Evolutionary conservation across 2,888 invertebrate genomes (phyloP).

Genomic region (Metacarcinus magister): DNA sequence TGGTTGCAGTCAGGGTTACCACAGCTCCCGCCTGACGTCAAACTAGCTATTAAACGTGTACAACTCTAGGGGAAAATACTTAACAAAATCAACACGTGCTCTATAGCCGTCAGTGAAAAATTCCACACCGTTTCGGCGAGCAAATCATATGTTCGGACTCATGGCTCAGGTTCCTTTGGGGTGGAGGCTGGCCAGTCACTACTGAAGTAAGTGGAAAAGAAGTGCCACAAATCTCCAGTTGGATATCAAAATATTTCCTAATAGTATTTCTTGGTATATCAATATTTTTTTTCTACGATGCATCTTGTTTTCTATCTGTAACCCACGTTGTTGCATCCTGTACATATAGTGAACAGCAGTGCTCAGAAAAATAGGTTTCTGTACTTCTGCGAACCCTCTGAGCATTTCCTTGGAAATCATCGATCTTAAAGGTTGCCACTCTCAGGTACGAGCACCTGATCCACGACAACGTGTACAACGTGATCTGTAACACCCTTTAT

Average conservation of each 20-base stretch:
- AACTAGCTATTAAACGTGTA: neutral
- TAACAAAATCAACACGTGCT: neutral
- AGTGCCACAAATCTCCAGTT: constrained; percentile 13
- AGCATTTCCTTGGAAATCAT: constrained; percentile 76
- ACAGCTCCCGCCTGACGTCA: neutral
- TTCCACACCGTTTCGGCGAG: neutral
- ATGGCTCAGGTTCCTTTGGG: neutral
- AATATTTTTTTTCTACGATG: neutral
- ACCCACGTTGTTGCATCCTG: neutral
- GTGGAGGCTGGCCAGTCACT: neutral
- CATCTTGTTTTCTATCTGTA: neutral
- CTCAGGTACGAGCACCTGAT: neutral
- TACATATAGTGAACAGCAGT: constrained; percentile 58
- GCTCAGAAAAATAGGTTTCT: constrained; percentile 70
- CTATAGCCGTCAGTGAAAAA: neutral
- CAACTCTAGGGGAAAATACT: neutral
- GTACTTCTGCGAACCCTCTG: constrained; percentile 74
- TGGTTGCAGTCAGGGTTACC: neutral
- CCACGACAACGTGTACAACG: neutral
- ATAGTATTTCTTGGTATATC: neutral
- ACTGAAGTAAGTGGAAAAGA: neutral
- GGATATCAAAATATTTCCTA: neutral
- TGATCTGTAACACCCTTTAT: neutral
- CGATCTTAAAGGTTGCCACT: constrained; percentile 73
- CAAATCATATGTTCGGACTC: neutral